A percentile compares a stretch with the other conserved stretches of the same genome.
Evolutionary conservation across 2,888 invertebrate species (phyloP).

Genomic region (Tortrix viridana): DNA sequence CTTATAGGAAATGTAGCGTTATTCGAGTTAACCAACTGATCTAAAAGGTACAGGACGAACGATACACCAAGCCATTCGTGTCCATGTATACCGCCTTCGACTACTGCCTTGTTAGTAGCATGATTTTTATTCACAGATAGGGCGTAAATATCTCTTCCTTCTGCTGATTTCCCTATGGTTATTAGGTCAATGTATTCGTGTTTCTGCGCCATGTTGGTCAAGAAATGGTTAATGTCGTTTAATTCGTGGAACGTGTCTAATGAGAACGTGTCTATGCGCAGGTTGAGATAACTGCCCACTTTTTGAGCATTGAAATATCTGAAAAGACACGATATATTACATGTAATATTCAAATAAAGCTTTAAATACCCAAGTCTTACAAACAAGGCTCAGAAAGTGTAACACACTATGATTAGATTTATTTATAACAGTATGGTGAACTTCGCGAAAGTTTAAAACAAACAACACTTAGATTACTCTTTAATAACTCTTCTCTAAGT

Average conservation of each 20-base stretch:
- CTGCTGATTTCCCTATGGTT: constrained; percentile 70
- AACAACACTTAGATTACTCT: too few relatives aligned
- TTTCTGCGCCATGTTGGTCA: constrained; percentile 70
- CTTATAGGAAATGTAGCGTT: constrained; percentile 63
- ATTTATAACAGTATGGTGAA: too few relatives aligned
- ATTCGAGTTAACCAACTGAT: constrained; percentile 71
- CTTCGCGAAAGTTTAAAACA: too few relatives aligned
- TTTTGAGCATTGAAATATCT: background rate
- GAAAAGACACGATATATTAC: background rate
- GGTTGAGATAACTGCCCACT: background rate
- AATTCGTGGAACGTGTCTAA: constrained; percentile 78
- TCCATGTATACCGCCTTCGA: constrained; percentile 87
- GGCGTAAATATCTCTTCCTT: constrained; percentile 70
- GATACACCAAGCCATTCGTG: constrained; percentile 89
- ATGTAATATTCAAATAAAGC: too few relatives aligned
- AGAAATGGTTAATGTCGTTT: constrained; percentile 84
- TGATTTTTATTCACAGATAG: constrained; percentile 47
- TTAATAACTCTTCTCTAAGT: too few relatives aligned
- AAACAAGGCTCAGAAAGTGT: too few relatives aligned
- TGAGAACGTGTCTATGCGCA: background rate
- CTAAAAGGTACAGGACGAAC: constrained; percentile 83
- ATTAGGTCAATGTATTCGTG: constrained; percentile 65
- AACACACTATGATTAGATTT: too few relatives aligned
- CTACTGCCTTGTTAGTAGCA: constrained; percentile 72
- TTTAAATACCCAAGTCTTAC: too few relatives aligned